These are phyloP conservation scores for Tyrannus savana DNA, from an alignment of 2,113 vertebrate species.

Conservation along the genomic window DNA sequence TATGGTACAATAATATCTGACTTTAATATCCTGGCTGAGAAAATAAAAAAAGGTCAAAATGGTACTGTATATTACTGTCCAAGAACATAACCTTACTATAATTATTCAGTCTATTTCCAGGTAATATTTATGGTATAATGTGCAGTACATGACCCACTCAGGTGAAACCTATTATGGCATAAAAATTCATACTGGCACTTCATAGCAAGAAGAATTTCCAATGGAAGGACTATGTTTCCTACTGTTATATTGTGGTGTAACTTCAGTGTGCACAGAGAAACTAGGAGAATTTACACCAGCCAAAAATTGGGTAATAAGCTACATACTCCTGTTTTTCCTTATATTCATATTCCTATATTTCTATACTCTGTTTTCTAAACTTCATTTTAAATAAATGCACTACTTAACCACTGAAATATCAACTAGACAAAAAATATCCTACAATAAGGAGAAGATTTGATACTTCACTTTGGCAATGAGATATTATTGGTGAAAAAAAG, in stretches of 20 bases:
- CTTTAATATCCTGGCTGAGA: not conserved
- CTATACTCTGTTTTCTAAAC: not conserved
- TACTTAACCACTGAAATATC: not conserved
- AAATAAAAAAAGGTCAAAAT: not conserved
- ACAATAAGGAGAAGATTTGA: not conserved
- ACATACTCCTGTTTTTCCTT: not conserved
- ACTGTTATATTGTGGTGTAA: not conserved
- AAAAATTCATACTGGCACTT: not conserved
- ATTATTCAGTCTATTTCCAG: not conserved
- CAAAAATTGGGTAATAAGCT: not conserved
- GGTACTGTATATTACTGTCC: not conserved
- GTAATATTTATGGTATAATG: not conserved
- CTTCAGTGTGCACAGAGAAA: not conserved
- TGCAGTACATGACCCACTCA: not conserved
- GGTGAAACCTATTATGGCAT: not conserved
- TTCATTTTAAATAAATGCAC: not conserved
- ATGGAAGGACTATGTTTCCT: not conserved
- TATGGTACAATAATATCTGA: not conserved
- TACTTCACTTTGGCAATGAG: not conserved
- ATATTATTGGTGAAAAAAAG: not conserved
- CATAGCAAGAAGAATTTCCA: not conserved
- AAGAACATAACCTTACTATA: not conserved
- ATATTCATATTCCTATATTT: not conserved
- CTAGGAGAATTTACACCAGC: not conserved
- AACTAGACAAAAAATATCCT: not conserved